These are phyloP conservation scores for Diplodus puntazzo DNA, from an alignment of 2,797 vertebrate genomes.

Conservation along the genomic window DNA sequence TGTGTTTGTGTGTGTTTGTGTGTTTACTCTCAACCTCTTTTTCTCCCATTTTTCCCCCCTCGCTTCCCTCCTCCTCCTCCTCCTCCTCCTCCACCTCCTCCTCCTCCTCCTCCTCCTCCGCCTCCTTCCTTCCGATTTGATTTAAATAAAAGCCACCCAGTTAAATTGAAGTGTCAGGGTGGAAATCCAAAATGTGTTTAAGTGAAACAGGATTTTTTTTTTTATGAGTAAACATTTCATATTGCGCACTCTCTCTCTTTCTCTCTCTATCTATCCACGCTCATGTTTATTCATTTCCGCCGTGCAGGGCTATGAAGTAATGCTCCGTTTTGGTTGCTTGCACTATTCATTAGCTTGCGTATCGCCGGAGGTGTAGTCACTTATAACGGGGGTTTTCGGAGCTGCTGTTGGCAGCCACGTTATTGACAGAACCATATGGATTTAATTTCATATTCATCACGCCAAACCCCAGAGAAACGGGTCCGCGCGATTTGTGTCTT, in stretches of 20 bases:
- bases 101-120: not conserved
- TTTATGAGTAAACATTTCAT: conserved; percentile 72
- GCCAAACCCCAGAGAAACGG: conserved; percentile 18
- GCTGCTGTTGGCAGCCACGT: conserved; percentile 61
- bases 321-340: conserved; percentile 75
- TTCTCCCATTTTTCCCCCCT: conserved; percentile 10
- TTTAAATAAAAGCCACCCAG: conserved; percentile 74
- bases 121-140: conserved; percentile 51
- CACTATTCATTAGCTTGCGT: conserved; percentile 80
- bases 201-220: conserved; percentile 64
- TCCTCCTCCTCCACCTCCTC: no score
- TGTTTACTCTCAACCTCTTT: conserved; percentile 58
- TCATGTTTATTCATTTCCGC: conserved; percentile 79
- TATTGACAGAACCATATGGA: conserved; percentile 77
- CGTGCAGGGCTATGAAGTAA: conserved; percentile 56
- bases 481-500: conserved; percentile 23
- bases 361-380: conserved; percentile 72
- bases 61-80: no score
- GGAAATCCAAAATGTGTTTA: conserved; percentile 74
- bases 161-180: conserved; percentile 73
- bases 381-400: conserved; percentile 55
- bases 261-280: conserved; percentile 35
- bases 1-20: conserved; percentile 32
- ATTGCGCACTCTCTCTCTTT: conserved; percentile 12
- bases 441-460: conserved; percentile 76